These are phyloP conservation scores for Pristionchus exspectatus DNA, from an alignment of 2,888 invertebrate species.

Conservation along the genomic window DNA sequence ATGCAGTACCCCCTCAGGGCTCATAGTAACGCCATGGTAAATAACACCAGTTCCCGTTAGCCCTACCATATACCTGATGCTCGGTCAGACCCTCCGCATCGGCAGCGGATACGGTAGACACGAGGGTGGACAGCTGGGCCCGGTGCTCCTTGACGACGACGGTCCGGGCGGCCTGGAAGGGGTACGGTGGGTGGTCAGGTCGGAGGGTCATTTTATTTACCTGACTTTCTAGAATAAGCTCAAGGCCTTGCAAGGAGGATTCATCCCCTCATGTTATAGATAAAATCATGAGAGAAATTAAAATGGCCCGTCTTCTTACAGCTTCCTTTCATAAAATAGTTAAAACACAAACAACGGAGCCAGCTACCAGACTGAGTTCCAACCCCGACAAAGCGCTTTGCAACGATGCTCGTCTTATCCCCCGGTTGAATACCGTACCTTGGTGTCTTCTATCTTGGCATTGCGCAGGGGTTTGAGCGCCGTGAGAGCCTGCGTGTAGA, in stretches of 20 bases:
- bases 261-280: no score
- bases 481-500: slow-evolving; percentile 11
- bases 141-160: not conserved
- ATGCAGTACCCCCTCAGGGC: not conserved
- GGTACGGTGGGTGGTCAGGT: not conserved
- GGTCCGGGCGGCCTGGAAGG: not conserved
- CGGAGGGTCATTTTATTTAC: not conserved
- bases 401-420: no score
- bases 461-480: slow-evolving; percentile 19
- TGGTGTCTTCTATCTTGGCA: not conserved
- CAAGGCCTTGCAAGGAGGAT: no score
- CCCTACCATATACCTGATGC: not conserved
- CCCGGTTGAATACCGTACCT: not conserved
- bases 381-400: no score
- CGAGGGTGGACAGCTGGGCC: slow-evolving; percentile 1
- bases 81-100: slow-evolving; percentile 16
- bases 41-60: not conserved
- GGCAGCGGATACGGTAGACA: slow-evolving; percentile 14
- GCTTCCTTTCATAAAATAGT: no score
- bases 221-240: no score
- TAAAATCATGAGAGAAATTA: no score
- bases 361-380: no score
- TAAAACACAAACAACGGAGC: no score
- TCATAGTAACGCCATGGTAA: not conserved
- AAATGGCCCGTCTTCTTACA: no score